Evolutionary conservation across 2,113 vertebrate genomes (phyloP).

Genomic region (zebrafish (Danio rerio)): GRCz12tu NC_133188.1:41838501-41839000

Average conservation of each 20-base stretch:
- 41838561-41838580: slow-evolving; percentile 18
- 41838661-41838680: slow-evolving; percentile 15
- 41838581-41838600: slow-evolving; percentile 21
- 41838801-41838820: not conserved
- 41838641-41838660: slow-evolving; percentile 17
- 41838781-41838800: not conserved
- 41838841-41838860: slow-evolving; percentile 2
- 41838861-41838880: slow-evolving; percentile 6
- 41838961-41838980: slow-evolving; percentile 1
- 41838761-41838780: slow-evolving; percentile 1
- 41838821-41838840: not conserved
- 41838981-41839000: not conserved
- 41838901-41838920: slow-evolving; percentile 17
- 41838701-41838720: slow-evolving; percentile 11
- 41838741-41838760: slow-evolving; percentile 9
- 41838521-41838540: slow-evolving; percentile 26
- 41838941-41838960: not conserved
- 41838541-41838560: slow-evolving; percentile 11
- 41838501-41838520: not conserved
- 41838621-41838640: slow-evolving; percentile 27
- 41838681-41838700: slow-evolving; percentile 22
- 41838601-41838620: slow-evolving; percentile 24
- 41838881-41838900: slow-evolving; percentile 39
- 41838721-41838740: slow-evolving; percentile 17
- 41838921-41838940: slow-evolving; percentile 15